Percentiles rank a stretch among this genome's conserved stretches.
Evolutionary conservation across 2,113 vertebrate genomes (phyloP).

Genomic region (Limanda limanda): DNA sequence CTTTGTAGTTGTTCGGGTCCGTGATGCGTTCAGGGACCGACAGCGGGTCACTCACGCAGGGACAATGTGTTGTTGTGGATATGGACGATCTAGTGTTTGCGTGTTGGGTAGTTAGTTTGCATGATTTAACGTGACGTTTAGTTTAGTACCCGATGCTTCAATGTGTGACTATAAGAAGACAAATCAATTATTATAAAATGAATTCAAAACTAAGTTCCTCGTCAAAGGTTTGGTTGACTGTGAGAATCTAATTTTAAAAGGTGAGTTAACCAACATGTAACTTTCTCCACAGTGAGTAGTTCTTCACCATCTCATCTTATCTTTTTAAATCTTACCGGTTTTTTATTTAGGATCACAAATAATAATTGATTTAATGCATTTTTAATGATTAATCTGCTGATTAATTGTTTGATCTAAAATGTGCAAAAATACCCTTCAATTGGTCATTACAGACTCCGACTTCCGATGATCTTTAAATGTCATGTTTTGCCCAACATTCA

Average conservation of each 20-base stretch:
- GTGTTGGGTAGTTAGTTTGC: neutral
- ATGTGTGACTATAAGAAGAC: neutral
- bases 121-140: neutral
- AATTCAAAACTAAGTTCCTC: neutral
- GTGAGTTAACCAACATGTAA: neutral
- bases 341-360: neutral
- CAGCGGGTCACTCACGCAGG: neutral
- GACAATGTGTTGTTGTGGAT: neutral
- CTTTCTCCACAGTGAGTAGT: neutral
- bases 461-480: too few species aligned
- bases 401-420: too few species aligned
- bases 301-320: too few species aligned
- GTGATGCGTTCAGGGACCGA: neutral
- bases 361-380: neutral
- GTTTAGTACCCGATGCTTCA: neutral
- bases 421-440: neutral
- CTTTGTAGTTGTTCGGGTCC: slow-evolving; percentile 1
- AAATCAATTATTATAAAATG: neutral
- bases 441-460: too few species aligned
- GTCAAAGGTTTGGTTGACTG: neutral
- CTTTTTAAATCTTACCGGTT: too few species aligned
- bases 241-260: neutral
- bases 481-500: too few species aligned
- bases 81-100: neutral
- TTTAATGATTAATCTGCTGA: neutral